Percentiles rank a stretch among this genome's conserved stretches.
phyloP scores from a whole-genome alignment of 1,140 invertebrate species.

The Apis dorsata region DNA sequence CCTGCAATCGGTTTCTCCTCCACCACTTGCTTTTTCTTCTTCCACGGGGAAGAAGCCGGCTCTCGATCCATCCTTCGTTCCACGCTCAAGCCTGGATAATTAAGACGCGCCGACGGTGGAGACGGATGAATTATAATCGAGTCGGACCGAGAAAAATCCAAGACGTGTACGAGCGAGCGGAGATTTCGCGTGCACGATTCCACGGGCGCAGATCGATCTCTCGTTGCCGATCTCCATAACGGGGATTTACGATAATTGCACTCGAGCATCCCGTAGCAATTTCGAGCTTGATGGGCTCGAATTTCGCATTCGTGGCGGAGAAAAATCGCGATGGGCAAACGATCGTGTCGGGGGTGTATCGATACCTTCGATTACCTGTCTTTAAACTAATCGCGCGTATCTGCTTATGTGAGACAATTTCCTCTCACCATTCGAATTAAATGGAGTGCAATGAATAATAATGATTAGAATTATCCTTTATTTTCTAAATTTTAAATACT shows the following conservation, averaged over 20 bases:
- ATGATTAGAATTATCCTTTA: too few relatives aligned
- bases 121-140: conserved; percentile 61
- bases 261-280: conserved; percentile 61
- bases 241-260: conserved; percentile 67
- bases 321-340: too few relatives aligned
- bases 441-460: too few relatives aligned
- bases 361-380: too few relatives aligned
- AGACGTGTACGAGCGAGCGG: conserved; percentile 33
- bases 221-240: conserved; percentile 47
- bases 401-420: too few relatives aligned
- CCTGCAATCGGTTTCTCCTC: too few relatives aligned
- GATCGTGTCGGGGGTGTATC: too few relatives aligned
- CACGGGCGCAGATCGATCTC: conserved; percentile 53
- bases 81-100: conserved; percentile 52
- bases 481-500: too few relatives aligned
- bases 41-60: conserved; percentile 2
- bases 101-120: conserved; percentile 54
- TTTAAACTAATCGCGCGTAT: too few relatives aligned
- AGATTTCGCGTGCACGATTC: conserved; percentile 26
- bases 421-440: too few relatives aligned
- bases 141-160: conserved; percentile 49
- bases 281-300: conserved; percentile 61
- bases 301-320: neutral
- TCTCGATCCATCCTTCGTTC: conserved; percentile 39
- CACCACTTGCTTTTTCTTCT: conserved; percentile 18